Base-by-base conservation (phyloP, 2,113 vertebrate species). In the Noturus placidus region DNA sequence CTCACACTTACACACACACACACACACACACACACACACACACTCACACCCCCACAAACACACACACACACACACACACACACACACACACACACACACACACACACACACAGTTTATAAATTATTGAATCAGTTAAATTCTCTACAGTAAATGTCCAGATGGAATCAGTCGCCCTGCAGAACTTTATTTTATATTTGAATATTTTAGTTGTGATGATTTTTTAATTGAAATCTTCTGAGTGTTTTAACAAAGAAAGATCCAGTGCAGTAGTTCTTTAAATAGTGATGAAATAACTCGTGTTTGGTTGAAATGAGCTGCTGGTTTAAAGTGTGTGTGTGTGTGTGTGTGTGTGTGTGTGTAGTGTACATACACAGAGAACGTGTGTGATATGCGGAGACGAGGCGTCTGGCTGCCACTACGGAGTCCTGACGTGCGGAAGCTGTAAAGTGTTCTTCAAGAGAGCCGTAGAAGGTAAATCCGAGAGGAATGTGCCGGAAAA, bases 371-470 rank as follows among this genome's bases (percentile, higher is more conserved):
- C 97, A 79, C 98, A 98, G 94, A 98, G 98, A 92, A 94, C 95
- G 79, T 99, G 98, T 87, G 94, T 97, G 81, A 99, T 99, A 91
- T 99, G 98, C 15, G 95, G 97, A 0, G 98, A 99, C 86, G 98
- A 99, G 90, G 98, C 98, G 0, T 99, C 98, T 0, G 98, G 98
- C 2, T 99, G 98, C 89, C 98, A 99, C 89, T 99, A 99, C 19
- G 98, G 98, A 57, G 98, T 99, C 7, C 94, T 99, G 59, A 99
- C 98, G 88, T 99, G 98, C 86, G 98, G 98, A 83, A 99, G 98
- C 92, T 99, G 98, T 92, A 99, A 99, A 91, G 98, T 99, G 90
- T 99, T 99, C 95, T 99, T 99, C 93, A 99, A 99, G 93, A 96
- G 98, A 91, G 98, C 98, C 5, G 97, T 99, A 83, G 98, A 99